Conservation (phyloP, 2,888 invertebrate genomes). For the Lithophane semibrunnea region DNA sequence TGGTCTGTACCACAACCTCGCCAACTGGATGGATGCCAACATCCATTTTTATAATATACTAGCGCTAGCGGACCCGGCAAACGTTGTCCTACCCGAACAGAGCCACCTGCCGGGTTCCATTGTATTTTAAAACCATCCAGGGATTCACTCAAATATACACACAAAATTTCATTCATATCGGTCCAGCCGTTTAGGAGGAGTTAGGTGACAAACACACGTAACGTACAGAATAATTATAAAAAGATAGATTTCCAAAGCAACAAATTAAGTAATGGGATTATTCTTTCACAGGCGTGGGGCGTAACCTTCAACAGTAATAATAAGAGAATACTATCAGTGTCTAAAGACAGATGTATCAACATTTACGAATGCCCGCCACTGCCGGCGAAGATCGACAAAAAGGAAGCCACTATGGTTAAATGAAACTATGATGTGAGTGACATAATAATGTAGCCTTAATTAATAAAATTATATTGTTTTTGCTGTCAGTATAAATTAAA, state of each 20-base stretch:
- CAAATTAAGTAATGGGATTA: background rate
- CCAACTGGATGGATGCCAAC: too few relatives aligned
- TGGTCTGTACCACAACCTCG: too few relatives aligned
- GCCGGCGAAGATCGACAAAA: conserved; percentile 69
- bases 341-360: conserved; percentile 96
- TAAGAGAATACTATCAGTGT: conserved; percentile 96
- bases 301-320: conserved; percentile 95
- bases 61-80: too few relatives aligned
- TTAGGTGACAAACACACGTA: too few relatives aligned
- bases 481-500: conserved; percentile 1
- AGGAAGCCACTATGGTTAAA: conserved; percentile 44
- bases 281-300: conserved; percentile 94
- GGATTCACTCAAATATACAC: too few relatives aligned
- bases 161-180: too few relatives aligned
- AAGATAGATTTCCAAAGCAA: background rate
- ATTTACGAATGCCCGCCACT: conserved; percentile 94
- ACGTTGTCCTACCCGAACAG: too few relatives aligned
- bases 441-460: background rate
- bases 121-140: too few relatives aligned
- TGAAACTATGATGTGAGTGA: conserved; percentile 1
- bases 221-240: too few relatives aligned
- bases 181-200: too few relatives aligned
- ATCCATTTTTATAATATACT: too few relatives aligned
- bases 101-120: too few relatives aligned
- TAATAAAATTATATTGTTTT: background rate